These are phyloP conservation scores for Sebastes vulpes DNA, from an alignment of 2,797 vertebrate genomes.

Conservation along the genomic window DNA sequence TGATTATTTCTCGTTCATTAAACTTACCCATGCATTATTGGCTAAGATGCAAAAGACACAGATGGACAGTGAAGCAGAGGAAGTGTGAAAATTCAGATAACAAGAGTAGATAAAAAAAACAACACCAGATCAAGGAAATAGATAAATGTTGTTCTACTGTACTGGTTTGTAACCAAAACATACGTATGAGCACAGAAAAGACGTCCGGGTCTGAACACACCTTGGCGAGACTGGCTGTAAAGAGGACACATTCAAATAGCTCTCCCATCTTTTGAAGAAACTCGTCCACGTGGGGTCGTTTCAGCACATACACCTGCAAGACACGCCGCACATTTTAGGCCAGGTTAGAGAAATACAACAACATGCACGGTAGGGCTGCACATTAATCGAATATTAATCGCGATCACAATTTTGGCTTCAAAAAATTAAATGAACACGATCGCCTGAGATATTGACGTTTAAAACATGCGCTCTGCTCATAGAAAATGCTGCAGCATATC, in stretches of 20 bases:
- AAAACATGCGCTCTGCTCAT: too few species aligned
- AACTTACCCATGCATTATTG: conserved; percentile 87
- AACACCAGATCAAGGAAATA: conserved; percentile 9
- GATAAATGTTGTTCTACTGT: background rate
- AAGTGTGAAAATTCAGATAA: conserved; percentile 62
- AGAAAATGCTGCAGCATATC: too few species aligned
- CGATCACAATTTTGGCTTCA: too few species aligned
- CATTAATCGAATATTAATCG: too few species aligned
- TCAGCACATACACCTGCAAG: conserved; percentile 95
- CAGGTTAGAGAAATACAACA: background rate
- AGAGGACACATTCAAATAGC: conserved; percentile 97
- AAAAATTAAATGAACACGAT: too few species aligned
- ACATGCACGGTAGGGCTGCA: background rate
- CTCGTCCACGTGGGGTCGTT: conserved; percentile 95
- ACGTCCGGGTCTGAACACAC: conserved; percentile 70
- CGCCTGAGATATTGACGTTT: too few species aligned
- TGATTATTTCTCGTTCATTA: conserved; percentile 70
- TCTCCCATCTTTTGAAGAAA: conserved; percentile 98
- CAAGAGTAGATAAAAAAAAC: conserved; percentile 26
- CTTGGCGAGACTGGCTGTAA: conserved; percentile 98
- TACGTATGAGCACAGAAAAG: background rate
- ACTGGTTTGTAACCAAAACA: background rate
- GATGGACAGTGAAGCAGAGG: conserved; percentile 76
- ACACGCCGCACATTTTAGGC: background rate
- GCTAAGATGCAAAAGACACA: conserved; percentile 82